phyloP scores from a whole-genome alignment of 2,797 vertebrate genomes.

The Caiman crocodilus region DNA sequence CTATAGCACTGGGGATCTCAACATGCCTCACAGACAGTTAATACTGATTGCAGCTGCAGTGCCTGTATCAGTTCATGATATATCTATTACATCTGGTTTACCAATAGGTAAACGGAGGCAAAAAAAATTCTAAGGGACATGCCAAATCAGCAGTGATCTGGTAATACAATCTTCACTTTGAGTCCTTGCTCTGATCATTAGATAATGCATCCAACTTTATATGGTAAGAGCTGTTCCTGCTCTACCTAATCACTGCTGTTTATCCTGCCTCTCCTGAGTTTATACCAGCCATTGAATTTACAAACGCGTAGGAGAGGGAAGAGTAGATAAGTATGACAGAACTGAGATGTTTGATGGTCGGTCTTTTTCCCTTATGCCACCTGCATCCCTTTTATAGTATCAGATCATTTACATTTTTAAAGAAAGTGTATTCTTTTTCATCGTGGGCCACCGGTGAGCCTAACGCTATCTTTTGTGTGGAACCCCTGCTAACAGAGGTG shows the following conservation, averaged over 20 bases:
- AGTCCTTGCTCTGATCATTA: accelerated
- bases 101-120: conserved; percentile 67
- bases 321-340: conserved; percentile 46
- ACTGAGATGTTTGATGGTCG: conserved; percentile 60
- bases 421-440: conserved; percentile 78
- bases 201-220: not conserved
- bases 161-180: not conserved
- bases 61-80: conserved; percentile 47
- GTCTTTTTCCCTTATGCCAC: conserved; percentile 64
- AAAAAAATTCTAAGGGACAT: conserved; percentile 53
- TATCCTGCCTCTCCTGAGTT: not conserved
- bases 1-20: not conserved
- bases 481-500: conserved; percentile 71
- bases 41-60: conserved; percentile 41
- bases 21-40: conserved; percentile 15
- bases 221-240: not conserved
- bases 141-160: not conserved
- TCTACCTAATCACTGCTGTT: accelerated
- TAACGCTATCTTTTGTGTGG: conserved; percentile 58
- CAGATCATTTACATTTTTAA: conserved; percentile 73
- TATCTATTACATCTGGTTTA: conserved; percentile 67
- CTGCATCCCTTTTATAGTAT: conserved; percentile 71
- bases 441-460: conserved; percentile 53
- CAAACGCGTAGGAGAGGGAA: not conserved
- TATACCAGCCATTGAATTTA: conserved; percentile 29